Percentiles rank a stretch among this genome's conserved stretches.
These are phyloP conservation scores for Gouania willdenowi DNA, from an alignment of 2,797 vertebrate species.

Conservation along the genomic window DNA sequence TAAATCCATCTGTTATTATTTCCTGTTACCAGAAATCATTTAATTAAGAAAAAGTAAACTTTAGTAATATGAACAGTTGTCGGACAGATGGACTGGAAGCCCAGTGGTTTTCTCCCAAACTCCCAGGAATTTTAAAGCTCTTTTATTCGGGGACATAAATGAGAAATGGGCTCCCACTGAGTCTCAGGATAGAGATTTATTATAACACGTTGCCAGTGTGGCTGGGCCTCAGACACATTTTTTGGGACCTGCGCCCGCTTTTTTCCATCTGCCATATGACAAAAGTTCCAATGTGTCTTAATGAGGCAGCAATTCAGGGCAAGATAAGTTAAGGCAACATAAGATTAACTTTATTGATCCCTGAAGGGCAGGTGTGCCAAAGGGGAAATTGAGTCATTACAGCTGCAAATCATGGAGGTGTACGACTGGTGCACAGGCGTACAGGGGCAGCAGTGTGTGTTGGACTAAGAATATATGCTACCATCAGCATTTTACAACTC, in stretches of 20 bases:
- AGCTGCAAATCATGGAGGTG: slow-evolving; percentile 25
- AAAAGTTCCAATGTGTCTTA: slow-evolving; percentile 43
- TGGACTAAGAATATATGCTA: slow-evolving; percentile 19
- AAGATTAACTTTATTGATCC: slow-evolving; percentile 67
- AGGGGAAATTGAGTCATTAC: slow-evolving; percentile 55
- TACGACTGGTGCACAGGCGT: slow-evolving; percentile 23
- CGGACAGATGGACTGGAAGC: slow-evolving; percentile 27
- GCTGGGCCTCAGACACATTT: slow-evolving; percentile 21
- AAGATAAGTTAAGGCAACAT: slow-evolving; percentile 56
- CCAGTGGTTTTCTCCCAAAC: slow-evolving; percentile 18
- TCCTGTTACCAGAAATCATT: slow-evolving; percentile 3
- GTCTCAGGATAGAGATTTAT: slow-evolving; percentile 34
- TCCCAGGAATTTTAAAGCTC: slow-evolving; percentile 25
- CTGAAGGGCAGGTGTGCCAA: slow-evolving; percentile 36
- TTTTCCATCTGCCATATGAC: slow-evolving; percentile 26
- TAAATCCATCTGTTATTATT: slow-evolving; percentile 1
- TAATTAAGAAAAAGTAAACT: slow-evolving; percentile 9
- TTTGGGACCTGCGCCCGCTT: slow-evolving; percentile 20
- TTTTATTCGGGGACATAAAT: slow-evolving; percentile 25
- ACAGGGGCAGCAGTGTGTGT: slow-evolving; percentile 31
- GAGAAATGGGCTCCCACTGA: slow-evolving; percentile 18
- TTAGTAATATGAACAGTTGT: slow-evolving; percentile 21
- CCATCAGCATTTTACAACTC: slow-evolving; percentile 14
- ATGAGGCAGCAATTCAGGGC: slow-evolving; percentile 44
- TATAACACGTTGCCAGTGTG: slow-evolving; percentile 31